Conservation (phyloP, 2,113 vertebrate genomes). For the Nanger granti region DNA sequence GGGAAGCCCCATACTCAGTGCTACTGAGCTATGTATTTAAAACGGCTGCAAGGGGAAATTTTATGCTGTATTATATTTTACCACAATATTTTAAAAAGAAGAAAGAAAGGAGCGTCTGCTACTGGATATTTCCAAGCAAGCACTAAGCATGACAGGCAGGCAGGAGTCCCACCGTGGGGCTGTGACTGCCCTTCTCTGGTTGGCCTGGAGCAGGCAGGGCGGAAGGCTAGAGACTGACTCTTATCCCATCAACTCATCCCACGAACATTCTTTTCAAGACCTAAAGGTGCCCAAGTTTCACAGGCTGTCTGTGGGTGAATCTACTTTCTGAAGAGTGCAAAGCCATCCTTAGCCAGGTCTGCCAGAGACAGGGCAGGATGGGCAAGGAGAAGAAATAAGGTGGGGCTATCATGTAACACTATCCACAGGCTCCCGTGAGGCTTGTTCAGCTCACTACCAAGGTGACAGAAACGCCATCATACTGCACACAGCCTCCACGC, state of each 20-base stretch:
- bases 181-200: not conserved
- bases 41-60: not conserved
- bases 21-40: not conserved
- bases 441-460: not conserved
- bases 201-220: not conserved
- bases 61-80: not conserved
- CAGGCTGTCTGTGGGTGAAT: not conserved
- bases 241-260: not conserved
- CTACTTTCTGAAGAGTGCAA: not conserved
- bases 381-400: not conserved
- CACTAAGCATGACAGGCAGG: not conserved
- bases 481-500: not conserved
- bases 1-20: not conserved
- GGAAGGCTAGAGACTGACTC: not conserved
- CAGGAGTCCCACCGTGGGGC: fast-evolving
- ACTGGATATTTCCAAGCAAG: not conserved
- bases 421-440: fast-evolving
- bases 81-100: not conserved
- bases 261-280: not conserved
- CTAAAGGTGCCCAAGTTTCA: not conserved
- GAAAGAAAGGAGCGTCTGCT: not conserved
- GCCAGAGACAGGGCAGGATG: not conserved
- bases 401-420: fast-evolving
- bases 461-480: not conserved
- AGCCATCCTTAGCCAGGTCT: not conserved